These are phyloP conservation scores for Drosophila kanapiae DNA, from an alignment of 1,140 invertebrate genomes.

Conservation along the genomic window DNA sequence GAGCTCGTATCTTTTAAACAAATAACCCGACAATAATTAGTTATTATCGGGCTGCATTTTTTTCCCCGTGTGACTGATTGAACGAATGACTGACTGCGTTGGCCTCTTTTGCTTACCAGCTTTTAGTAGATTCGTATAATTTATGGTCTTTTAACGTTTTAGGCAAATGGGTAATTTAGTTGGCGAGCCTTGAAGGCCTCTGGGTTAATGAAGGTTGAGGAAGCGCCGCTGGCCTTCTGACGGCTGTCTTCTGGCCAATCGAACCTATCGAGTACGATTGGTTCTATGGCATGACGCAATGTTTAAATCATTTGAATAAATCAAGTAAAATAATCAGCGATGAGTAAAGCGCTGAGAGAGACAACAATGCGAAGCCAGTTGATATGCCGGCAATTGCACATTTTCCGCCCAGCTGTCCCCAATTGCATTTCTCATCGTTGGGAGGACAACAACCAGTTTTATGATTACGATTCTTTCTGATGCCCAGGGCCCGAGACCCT, in stretches of 20 bases:
- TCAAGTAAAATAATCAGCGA: constrained; percentile 16
- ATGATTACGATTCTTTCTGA: constrained; percentile 3
- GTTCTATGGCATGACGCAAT: constrained; percentile 36
- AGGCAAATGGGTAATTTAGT: constrained; percentile 46
- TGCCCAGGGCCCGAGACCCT: constrained; percentile 4
- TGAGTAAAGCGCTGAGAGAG: not conserved
- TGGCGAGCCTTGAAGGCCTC: constrained; percentile 46
- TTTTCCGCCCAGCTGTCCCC: constrained; percentile 16
- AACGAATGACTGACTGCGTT: constrained; percentile 16
- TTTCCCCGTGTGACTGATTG: constrained; percentile 19
- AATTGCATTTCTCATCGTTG: constrained; percentile 34
- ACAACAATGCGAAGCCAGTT: constrained; percentile 1
- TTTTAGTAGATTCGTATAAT: constrained; percentile 24
- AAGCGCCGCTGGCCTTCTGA: constrained; percentile 9
- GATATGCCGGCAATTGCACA: constrained; percentile 10
- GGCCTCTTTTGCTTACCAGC: constrained; percentile 8
- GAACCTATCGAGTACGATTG: not conserved
- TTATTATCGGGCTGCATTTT: not conserved
- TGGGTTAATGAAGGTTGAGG: constrained; percentile 43
- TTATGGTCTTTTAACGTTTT: constrained; percentile 35
- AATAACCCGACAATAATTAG: not conserved
- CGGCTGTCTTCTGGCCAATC: constrained; percentile 12
- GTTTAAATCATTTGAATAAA: constrained; percentile 18
- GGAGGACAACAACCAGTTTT: constrained; percentile 38
- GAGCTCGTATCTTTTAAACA: not conserved